phyloP scores from a whole-genome alignment of 2,888 invertebrate genomes.

The Aleiodes testaceus region DNA sequence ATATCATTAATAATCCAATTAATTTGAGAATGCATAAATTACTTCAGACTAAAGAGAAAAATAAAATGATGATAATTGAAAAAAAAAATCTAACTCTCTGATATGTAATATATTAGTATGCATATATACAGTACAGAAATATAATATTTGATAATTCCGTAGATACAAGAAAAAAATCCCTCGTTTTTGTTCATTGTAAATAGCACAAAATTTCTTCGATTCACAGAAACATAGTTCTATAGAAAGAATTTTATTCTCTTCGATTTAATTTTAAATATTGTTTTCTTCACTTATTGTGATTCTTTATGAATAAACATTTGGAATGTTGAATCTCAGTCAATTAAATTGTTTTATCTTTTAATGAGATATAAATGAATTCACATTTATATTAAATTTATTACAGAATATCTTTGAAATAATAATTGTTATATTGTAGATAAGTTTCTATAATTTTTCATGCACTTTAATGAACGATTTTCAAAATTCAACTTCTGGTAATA shows the following conservation, averaged over 20 bases:
- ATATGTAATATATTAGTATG: constrained; percentile 54
- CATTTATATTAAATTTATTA: not conserved
- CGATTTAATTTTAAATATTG: constrained; percentile 13
- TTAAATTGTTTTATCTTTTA: constrained; percentile 2
- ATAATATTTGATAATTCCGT: constrained; percentile 48
- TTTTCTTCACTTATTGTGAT: constrained; percentile 22
- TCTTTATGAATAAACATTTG: constrained; percentile 23
- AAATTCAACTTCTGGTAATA: too few species aligned
- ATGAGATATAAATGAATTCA: not conserved
- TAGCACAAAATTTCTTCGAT: constrained; percentile 32
- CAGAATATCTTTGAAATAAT: too few species aligned
- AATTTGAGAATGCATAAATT: too few species aligned
- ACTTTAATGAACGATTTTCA: too few species aligned
- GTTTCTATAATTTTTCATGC: too few species aligned
- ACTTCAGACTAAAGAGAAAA: not conserved
- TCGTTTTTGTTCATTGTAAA: constrained; percentile 41
- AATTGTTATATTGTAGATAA: too few species aligned
- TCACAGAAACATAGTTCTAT: constrained; percentile 30
- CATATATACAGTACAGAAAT: constrained; percentile 50
- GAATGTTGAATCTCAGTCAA: constrained; percentile 27
- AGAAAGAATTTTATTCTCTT: constrained; percentile 25
- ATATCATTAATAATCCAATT: not conserved
- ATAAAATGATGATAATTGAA: not conserved
- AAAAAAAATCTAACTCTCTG: constrained; percentile 40
- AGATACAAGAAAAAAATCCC: constrained; percentile 42